Evolutionary conservation across 1,140 invertebrate genomes (phyloP).

Genomic region (Brachionus paranguensis): DNA sequence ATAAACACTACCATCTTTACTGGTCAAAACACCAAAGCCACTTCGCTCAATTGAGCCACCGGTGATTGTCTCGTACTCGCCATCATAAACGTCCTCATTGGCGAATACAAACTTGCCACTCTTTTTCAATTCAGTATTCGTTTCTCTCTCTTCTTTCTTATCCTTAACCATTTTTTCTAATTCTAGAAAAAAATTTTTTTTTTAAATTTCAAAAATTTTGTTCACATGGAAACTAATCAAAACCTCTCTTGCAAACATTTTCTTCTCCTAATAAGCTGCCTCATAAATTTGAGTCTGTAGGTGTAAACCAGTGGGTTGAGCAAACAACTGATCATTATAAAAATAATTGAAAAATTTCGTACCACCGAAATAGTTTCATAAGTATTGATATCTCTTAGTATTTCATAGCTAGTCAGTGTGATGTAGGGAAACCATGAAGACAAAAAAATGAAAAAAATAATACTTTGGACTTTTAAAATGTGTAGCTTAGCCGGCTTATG

Average conservation of each 20-base stretch:
- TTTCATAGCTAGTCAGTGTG: neutral
- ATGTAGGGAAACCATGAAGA: slow-evolving; percentile 19
- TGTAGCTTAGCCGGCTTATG: neutral
- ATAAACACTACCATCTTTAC: neutral
- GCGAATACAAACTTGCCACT: slow-evolving; percentile 28
- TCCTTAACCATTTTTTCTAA: slow-evolving; percentile 16
- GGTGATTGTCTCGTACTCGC: neutral
- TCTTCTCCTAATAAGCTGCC: neutral
- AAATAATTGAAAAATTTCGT: slow-evolving; percentile 11
- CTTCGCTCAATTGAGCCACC: neutral
- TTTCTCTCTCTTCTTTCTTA: slow-evolving; percentile 6
- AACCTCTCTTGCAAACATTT: neutral
- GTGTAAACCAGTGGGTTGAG: neutral
- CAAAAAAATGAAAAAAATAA: slow-evolving; percentile 24
- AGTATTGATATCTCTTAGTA: neutral
- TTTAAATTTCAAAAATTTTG: neutral
- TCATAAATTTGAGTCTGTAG: neutral
- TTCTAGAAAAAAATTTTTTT: neutral
- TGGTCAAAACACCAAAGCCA: neutral
- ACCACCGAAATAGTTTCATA: neutral
- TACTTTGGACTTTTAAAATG: neutral
- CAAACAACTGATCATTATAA: neutral
- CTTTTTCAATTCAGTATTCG: slow-evolving; percentile 4
- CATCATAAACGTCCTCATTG: slow-evolving; percentile 35
- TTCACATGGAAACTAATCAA: neutral